Evolutionary conservation across 2,113 vertebrate genomes (phyloP), one percentile per base, ranked within the genome.

Genomic region (Himantopus leucocephalus): DNA sequence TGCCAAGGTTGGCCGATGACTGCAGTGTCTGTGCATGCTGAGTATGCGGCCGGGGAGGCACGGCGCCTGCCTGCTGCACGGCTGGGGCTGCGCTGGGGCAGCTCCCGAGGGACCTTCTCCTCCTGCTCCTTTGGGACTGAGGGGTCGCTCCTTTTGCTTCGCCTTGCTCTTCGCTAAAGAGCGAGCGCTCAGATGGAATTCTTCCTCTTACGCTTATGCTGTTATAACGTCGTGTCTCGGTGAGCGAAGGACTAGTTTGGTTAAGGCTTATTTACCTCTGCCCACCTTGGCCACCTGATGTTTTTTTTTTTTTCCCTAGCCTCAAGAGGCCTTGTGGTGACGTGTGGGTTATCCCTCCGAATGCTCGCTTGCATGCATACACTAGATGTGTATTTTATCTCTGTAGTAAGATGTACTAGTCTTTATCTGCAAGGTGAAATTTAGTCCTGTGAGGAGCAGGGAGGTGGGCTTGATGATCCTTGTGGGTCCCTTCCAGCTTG

Each of bases 341-440:
- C 12, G 0, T 0, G 19, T 8, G 6, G 52, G 70, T 53, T 64
- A 8, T 23, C 50, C 30, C 45, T 24, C 45, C 2, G 4, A 32
- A 17, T 9, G 1, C 30, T 13, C 0, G 0, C 27, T 14, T 2
- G 0, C 5, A 3, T 17, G 27, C 39, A 39, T 39, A 39, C 10
- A 9, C 62, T 41, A 6, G 5, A 3, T 6, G 17, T 7, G 0
- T 17, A 3, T 35, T 19, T 0, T 8, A 2, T 15, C n/a, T 45
- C 18, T 19, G 23, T 58, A 17, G 77, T 15, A 7, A 22, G 66
- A 50, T 73, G 52, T 63, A 27, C 90, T 62, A 34, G 59, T 78
- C 39, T 81, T 78, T 48, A 15, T 90, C 84, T 92, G 89, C 56
- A 43, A 14, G 78, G 79, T 16, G 79, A 45, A 22, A 35, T 13